phyloP scores from a whole-genome alignment of 2,888 invertebrate species.

The Saturnia japonica region DNA sequence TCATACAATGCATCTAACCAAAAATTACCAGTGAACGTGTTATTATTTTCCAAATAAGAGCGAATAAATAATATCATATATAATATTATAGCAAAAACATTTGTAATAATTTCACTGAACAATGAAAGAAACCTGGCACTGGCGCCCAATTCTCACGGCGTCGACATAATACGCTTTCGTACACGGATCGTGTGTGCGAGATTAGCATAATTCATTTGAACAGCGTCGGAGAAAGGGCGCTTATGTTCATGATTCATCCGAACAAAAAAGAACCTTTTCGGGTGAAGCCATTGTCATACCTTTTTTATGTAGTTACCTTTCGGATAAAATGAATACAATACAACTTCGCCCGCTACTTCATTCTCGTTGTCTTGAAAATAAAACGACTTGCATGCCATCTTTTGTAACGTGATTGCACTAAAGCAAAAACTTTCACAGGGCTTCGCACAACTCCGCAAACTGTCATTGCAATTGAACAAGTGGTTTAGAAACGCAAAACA shows the following conservation, averaged over 20 bases:
- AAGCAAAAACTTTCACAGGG: too few relatives aligned
- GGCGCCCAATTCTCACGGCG: background rate
- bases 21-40: too few relatives aligned
- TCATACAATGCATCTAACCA: too few relatives aligned
- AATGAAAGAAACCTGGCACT: background rate
- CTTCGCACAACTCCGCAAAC: too few relatives aligned
- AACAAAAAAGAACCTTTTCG: conserved; percentile 4
- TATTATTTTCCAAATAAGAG: too few relatives aligned
- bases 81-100: background rate
- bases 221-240: conserved; percentile 1
- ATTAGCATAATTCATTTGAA: conserved; percentile 10
- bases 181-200: conserved; percentile 1
- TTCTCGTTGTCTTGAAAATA: too few relatives aligned
- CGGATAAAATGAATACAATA: background rate
- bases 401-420: too few relatives aligned
- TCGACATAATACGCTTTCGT: background rate
- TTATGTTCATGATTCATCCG: conserved; percentile 2
- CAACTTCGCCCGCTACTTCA: background rate
- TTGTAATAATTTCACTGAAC: background rate
- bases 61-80: background rate
- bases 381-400: too few relatives aligned
- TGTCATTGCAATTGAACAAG: too few relatives aligned
- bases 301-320: background rate
- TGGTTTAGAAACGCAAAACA: too few relatives aligned
- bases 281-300: background rate